phyloP scores from a whole-genome alignment of 2,113 vertebrate genomes.

The Polypterus senegalus region DNA sequence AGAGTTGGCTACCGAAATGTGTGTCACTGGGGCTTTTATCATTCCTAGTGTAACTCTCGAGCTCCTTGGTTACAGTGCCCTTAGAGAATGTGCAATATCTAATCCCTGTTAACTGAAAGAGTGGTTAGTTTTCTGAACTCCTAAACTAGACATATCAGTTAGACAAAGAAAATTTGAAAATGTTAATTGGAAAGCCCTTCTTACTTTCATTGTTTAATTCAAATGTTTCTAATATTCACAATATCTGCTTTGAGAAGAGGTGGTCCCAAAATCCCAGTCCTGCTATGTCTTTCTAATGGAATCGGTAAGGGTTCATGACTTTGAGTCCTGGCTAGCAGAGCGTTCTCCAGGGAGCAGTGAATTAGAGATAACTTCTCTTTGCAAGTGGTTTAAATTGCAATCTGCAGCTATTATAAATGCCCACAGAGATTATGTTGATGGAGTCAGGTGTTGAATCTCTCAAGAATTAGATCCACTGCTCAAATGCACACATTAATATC shows the following conservation, averaged over 20 bases:
- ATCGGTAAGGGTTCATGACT: neutral
- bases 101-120: too few relatives aligned
- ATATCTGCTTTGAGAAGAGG: neutral
- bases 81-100: too few relatives aligned
- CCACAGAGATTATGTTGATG: neutral
- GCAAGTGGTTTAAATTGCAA: constrained; percentile 1
- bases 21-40: too few relatives aligned
- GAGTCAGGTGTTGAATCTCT: neutral
- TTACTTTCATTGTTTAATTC: neutral
- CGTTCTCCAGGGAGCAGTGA: neutral
- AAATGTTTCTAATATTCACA: neutral
- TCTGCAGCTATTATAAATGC: neutral
- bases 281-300: neutral
- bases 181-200: neutral
- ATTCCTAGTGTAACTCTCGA: too few relatives aligned
- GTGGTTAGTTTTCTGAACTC: too few relatives aligned
- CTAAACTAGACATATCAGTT: neutral
- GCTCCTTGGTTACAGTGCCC: too few relatives aligned
- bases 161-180: constrained; percentile 3
- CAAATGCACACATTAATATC: neutral
- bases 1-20: too few relatives aligned
- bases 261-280: neutral
- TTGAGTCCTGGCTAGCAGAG: neutral
- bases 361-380: constrained; percentile 3
- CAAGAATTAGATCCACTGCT: constrained; percentile 2